These are phyloP conservation scores for Macrotrachela quadricornifera DNA, from an alignment of 1,140 invertebrate species.

Conservation along the genomic window DNA sequence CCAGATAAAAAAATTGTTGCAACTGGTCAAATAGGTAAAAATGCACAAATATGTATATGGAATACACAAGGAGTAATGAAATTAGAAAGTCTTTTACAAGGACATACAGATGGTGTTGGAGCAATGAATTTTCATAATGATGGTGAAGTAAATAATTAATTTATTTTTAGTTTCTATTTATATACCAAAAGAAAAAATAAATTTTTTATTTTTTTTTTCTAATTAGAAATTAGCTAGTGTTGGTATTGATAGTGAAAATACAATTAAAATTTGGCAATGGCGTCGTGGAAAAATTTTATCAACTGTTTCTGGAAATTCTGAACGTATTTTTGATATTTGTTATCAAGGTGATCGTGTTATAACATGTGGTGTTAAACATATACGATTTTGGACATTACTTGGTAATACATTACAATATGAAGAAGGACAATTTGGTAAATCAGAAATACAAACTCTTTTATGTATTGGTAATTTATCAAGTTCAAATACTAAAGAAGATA, in stretches of 20 bases:
- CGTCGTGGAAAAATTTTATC: constrained; percentile 27
- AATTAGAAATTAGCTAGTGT: constrained; percentile 24
- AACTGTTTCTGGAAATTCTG: constrained; percentile 9
- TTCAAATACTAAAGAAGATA: too few species aligned
- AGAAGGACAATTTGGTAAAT: constrained; percentile 29
- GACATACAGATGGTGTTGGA: constrained; percentile 23
- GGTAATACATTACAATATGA: constrained; percentile 27
- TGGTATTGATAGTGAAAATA: constrained; percentile 22
- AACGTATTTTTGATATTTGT: neutral
- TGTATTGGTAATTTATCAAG: too few species aligned
- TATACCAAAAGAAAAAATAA: neutral
- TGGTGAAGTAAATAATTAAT: constrained; percentile 19
- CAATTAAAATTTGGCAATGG: constrained; percentile 30
- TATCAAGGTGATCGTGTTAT: constrained; percentile 13
- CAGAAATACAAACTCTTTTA: neutral
- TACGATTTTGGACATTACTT: constrained; percentile 29
- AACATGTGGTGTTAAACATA: constrained; percentile 31
- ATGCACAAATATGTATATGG: constrained; percentile 29
- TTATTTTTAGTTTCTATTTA: neutral
- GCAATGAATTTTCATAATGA: constrained; percentile 23
- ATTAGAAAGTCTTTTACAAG: constrained; percentile 25
- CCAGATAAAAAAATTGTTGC: constrained; percentile 24
- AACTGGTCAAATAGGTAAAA: constrained; percentile 29
- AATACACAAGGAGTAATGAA: constrained; percentile 18
- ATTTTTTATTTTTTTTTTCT: too few species aligned